A percentile compares a stretch with the other conserved stretches of the same genome.
Evolutionary conservation across 2,113 vertebrate species (phyloP).

Genomic region (Carollia perspicillata): DNA sequence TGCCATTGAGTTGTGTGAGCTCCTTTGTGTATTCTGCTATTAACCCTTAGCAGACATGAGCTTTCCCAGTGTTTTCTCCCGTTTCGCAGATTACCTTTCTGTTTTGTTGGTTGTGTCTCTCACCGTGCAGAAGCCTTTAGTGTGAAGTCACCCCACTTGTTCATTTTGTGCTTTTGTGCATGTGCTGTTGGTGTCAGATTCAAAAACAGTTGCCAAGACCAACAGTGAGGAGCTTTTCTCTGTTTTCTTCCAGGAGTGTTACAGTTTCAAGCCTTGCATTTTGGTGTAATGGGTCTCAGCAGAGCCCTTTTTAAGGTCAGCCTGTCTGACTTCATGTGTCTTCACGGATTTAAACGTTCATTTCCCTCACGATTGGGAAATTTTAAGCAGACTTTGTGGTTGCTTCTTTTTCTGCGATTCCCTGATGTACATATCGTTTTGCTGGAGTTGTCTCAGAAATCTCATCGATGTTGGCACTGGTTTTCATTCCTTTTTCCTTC

Average conservation of each 20-base stretch:
- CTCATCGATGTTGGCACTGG: rapidly evolving
- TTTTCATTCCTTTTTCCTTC: background rate
- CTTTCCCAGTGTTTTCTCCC: background rate
- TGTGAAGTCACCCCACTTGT: no score
- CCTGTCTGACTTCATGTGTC: background rate
- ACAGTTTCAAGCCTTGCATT: background rate
- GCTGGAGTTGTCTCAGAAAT: background rate
- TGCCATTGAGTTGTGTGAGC: background rate
- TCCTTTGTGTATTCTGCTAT: background rate
- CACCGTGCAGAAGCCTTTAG: no score
- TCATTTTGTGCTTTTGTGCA: no score
- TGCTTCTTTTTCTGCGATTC: background rate
- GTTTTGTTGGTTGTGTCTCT: background rate
- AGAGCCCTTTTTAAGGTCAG: background rate
- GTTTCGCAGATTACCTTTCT: background rate
- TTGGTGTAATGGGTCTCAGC: background rate
- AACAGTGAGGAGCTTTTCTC: no score
- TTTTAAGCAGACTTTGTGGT: background rate
- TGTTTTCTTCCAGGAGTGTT: background rate
- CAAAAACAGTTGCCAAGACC: no score
- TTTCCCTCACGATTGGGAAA: background rate
- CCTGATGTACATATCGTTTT: background rate
- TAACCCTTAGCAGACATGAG: background rate
- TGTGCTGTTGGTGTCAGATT: no score
- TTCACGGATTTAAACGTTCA: background rate